phyloP scores from a whole-genome alignment of 1,140 invertebrate genomes.

The Melanaphis sacchari region DNA sequence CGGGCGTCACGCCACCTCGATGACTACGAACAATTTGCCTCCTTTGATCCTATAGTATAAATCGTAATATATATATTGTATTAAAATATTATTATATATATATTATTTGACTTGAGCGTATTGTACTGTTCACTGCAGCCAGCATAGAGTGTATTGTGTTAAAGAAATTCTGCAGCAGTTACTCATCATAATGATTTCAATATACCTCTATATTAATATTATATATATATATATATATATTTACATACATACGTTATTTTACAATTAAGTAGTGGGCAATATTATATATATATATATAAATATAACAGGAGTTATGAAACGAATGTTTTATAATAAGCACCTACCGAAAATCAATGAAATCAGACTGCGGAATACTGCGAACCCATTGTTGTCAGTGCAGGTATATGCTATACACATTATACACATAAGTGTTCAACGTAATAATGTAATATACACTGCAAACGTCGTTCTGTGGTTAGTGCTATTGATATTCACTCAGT shows the following conservation, averaged over 20 bases:
- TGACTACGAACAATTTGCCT: conserved; percentile 9
- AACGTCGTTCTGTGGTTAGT: neutral
- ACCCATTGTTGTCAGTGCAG: neutral
- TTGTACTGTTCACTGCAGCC: neutral
- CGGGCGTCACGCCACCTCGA: conserved; percentile 39
- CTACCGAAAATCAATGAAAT: neutral
- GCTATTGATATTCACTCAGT: neutral
- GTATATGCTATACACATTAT: neutral
- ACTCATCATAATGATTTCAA: neutral
- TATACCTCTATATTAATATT: neutral
- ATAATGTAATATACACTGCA: neutral
- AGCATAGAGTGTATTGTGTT: neutral
- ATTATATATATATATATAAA: neutral
- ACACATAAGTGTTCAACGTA: neutral
- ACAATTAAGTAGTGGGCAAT: neutral
- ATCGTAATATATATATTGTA: neutral
- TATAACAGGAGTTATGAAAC: neutral
- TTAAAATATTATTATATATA: neutral
- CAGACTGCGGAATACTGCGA: neutral
- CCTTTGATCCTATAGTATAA: neutral
- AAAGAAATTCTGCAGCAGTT: neutral
- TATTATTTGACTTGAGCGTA: neutral
- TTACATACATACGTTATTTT: neutral
- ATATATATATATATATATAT: neutral
- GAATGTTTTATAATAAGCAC: neutral